Evolutionary conservation across 2,113 vertebrate species (phyloP).

Genomic region (Nothoprocta perdicaria): DNA sequence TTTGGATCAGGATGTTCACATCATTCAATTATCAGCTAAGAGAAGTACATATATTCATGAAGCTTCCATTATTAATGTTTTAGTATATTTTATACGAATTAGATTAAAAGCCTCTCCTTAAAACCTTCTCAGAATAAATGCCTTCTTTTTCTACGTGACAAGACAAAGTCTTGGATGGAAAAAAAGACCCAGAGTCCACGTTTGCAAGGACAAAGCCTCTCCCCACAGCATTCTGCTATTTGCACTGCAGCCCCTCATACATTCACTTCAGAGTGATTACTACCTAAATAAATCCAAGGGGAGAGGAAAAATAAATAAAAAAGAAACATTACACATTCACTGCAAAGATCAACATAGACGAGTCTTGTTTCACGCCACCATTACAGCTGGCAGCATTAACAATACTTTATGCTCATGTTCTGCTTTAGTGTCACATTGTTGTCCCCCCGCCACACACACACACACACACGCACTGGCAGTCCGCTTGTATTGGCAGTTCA

Average conservation of each 20-base stretch:
- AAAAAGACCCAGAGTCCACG: background rate
- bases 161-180: background rate
- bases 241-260: background rate
- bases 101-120: background rate
- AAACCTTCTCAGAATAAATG: background rate
- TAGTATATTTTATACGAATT: background rate
- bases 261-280: background rate
- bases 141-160: background rate
- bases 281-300: background rate
- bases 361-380: accelerated
- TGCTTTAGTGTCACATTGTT: background rate
- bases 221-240: background rate
- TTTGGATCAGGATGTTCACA: background rate
- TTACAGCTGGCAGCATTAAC: background rate
- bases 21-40: background rate
- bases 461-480: background rate
- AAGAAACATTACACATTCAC: background rate
- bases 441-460: too few species aligned
- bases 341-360: background rate
- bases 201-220: accelerated
- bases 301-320: background rate
- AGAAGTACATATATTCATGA: background rate
- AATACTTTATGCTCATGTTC: background rate
- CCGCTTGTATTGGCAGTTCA: background rate
- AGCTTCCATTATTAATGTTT: background rate